Percentiles rank a stretch among this genome's conserved stretches.
Evolutionary conservation across 2,888 invertebrate species (phyloP).

Genomic region (Malachius bipustulatus): DNA sequence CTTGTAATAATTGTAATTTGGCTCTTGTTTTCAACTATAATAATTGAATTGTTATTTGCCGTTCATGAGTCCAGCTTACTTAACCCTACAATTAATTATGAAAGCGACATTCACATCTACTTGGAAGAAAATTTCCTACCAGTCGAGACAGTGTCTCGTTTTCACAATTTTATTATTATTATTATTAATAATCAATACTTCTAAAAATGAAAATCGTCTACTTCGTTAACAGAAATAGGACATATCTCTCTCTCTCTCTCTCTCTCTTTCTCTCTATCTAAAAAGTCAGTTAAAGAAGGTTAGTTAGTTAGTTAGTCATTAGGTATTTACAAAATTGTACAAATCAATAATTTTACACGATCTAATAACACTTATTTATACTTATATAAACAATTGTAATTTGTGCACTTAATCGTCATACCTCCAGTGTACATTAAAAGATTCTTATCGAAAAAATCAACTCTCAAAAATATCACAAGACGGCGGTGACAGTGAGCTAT

Average conservation of each 20-base stretch:
- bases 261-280: not conserved
- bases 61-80: not conserved
- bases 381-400: too few species aligned
- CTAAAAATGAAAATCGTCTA: too few species aligned
- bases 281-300: not conserved
- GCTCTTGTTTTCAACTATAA: not conserved
- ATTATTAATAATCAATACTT: not conserved
- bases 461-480: not conserved
- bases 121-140: slow-evolving; percentile 2
- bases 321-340: slow-evolving; percentile 1
- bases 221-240: not conserved
- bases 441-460: not conserved
- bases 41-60: not conserved
- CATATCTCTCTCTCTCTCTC: not conserved
- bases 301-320: not conserved
- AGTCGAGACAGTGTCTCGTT: not conserved
- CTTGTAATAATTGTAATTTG: not conserved
- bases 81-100: too few species aligned
- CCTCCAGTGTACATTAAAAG: not conserved
- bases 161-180: not conserved
- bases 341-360: slow-evolving; percentile 7
- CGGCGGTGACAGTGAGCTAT: too few species aligned
- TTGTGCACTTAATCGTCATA: not conserved
- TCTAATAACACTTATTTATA: too few species aligned
- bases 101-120: not conserved